Evolutionary conservation across 2,888 invertebrate genomes (phyloP).

Genomic region (Dryococelus australis): DNA sequence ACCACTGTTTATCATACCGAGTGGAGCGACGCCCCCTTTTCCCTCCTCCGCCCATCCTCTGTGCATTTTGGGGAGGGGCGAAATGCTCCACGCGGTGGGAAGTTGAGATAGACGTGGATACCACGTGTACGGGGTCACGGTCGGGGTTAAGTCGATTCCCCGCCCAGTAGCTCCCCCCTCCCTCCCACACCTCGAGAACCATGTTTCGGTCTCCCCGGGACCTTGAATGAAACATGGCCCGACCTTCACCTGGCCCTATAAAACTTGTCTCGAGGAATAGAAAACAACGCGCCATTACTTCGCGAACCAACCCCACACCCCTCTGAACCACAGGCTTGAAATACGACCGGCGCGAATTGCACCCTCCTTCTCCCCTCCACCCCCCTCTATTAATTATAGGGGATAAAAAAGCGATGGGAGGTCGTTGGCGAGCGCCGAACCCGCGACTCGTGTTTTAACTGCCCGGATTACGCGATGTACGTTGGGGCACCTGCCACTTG

Average conservation of each 20-base stretch:
- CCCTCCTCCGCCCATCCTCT: no score
- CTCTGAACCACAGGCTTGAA: background rate
- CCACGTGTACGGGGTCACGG: background rate
- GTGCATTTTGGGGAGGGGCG: no score
- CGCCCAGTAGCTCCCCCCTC: background rate
- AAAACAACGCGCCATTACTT: background rate
- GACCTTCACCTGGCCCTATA: background rate
- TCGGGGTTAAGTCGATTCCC: background rate
- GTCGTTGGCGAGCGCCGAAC: background rate
- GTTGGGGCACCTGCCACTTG: background rate
- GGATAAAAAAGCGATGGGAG: no score
- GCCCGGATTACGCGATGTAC: background rate
- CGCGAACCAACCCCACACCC: background rate
- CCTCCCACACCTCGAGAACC: no score
- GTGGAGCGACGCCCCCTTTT: no score
- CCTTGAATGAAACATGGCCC: background rate
- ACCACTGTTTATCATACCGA: no score
- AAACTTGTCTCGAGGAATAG: background rate
- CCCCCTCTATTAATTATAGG: background rate
- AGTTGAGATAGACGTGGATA: no score
- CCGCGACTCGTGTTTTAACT: background rate
- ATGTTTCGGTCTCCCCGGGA: background rate
- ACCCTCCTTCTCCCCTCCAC: background rate
- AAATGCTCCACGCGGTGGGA: no score
- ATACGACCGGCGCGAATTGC: background rate